Evolutionary conservation across 92 coral and sea anemone species (phyloP), one percentile per base, ranked within the genome.

Genomic region (Zoanthus solanderi): DNA sequence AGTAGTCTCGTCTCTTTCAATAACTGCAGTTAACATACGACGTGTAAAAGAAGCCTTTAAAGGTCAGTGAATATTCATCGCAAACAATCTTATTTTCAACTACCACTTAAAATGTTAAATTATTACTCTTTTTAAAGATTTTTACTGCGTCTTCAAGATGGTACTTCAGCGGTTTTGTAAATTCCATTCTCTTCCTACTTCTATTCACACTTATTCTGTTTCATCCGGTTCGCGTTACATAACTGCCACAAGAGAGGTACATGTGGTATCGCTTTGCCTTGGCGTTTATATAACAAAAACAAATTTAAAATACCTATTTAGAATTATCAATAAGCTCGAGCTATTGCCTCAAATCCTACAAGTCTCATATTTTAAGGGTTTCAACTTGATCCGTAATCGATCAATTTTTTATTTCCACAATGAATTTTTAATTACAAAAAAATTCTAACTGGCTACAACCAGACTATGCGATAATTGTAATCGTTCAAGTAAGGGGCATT

Each of bases 1-100:
- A 34, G 93, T 88, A 13, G 78, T 67, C 16, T 93, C 94, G 13
- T 95, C 98, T 16, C 53, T 95, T 14, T 90, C 90, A 5, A 91
- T 89, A 60, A 84, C 93, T 18, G 18, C 30, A 6, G 15, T 52
- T 2, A 81, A 66, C 60, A 46, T 66, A 1, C 29, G 37, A 50
- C 44, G 85, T 44, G 85, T 81, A 3, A 16, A 66, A 23, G 42
- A 81, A 44, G 75, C 34, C 31, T 45, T 81, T 53, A 47, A 16
- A 81, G 85, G 85, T 81, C 16, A 81, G 85, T 57, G 28, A 60
- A 34, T 45, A 23, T 48, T 4, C 7, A 31, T 29, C 16, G 5
- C 31, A 69, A 2, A 31, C 10, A 12, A 28, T 2, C 46, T 29
- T 2, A 69, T 30, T 69, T 44, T 11, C 12, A 9, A 31, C 29